phyloP scores from a whole-genome alignment of 2,113 vertebrate species.

The Gopherus evgoodei region DNA sequence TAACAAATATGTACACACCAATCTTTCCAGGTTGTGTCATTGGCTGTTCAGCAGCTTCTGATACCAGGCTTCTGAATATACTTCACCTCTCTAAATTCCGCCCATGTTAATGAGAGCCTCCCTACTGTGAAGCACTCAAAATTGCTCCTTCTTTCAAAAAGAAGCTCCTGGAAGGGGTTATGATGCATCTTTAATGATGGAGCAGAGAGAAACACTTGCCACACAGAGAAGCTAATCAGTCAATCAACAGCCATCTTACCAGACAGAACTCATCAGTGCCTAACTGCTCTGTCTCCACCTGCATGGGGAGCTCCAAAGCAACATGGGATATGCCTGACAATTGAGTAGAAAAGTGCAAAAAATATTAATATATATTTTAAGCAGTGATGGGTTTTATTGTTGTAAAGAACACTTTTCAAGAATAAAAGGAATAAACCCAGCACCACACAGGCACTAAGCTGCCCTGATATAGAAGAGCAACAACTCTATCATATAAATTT shows the following conservation, averaged over 20 bases:
- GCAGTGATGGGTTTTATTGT: not conserved
- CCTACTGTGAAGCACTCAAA: constrained; percentile 38
- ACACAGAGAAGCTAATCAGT: constrained; percentile 79
- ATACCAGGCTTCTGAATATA: not conserved
- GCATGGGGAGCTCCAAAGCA: constrained; percentile 67
- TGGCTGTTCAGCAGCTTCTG: not conserved
- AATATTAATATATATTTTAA: constrained; percentile 2
- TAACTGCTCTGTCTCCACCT: constrained; percentile 69
- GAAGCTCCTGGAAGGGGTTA: constrained; percentile 43
- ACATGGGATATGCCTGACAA: constrained; percentile 67
- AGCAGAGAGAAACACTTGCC: constrained; percentile 57
- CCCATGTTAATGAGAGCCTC: constrained; percentile 9
- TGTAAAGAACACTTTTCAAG: constrained; percentile 28
- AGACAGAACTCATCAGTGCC: constrained; percentile 60
- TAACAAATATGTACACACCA: not conserved
- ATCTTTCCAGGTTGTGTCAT: not conserved
- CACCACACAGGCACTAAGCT: rapidly evolving
- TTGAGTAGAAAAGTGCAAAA: constrained; percentile 58
- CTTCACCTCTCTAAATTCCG: not conserved
- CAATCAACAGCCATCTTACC: constrained; percentile 75
- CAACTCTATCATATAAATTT: not conserved
- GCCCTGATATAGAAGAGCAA: not conserved
- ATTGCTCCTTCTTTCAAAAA: constrained; percentile 29
- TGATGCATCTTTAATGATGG: constrained; percentile 69
- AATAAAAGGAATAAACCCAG: constrained; percentile 8